Evolutionary conservation across 2,888 invertebrate species (phyloP), one percentile per base, ranked within the genome.

Genomic region (Lasioglossum villosulum): DNA sequence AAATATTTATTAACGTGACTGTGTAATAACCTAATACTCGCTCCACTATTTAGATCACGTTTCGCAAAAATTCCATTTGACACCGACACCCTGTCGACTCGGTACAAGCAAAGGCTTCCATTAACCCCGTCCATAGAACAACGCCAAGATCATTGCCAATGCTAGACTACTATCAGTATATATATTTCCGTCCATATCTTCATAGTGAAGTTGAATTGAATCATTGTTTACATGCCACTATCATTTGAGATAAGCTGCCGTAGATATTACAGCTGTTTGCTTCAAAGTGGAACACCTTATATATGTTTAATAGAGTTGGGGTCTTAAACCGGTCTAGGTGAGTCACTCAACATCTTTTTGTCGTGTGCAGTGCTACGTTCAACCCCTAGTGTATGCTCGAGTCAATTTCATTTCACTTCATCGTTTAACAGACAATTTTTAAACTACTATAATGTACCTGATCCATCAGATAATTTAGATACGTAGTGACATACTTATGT

Each of bases 331-430:
- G 30, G 37, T 23, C 34, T 34, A 45, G 48, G 37, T 68, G 48
- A 76, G 16, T 76, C 66, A 45, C 76, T 37, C 76, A 30, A 23
- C 66, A 66, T 48, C 48, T 48, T 76, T 45, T 45, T 68, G 48
- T 30, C 45, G 45, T 37, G 48, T 14, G n/a, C n/a, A 30, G 66
- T n/a, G 48, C 66, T 76, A 12, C 59, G 59, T 76, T 68, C 34
- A 34, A 68, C 45, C 66, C 66, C 19, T 19, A 19, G 30, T 4
- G 6, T 30, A 2, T 30, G 63, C 19, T 30, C 19, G 8, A 10
- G 34, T 66, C n/a, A n/a, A n/a, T n/a, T 30, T 6, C 19, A 19
- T 8, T 19, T 19, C 8, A 19, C 2, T 1, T 10, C 66, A 30
- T 2, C 8, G 5, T 34, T 34, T 10, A 16, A 30, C 63, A 16